Conservation (phyloP, 2,797 vertebrate species). For the Anguilla obscura region DNA sequence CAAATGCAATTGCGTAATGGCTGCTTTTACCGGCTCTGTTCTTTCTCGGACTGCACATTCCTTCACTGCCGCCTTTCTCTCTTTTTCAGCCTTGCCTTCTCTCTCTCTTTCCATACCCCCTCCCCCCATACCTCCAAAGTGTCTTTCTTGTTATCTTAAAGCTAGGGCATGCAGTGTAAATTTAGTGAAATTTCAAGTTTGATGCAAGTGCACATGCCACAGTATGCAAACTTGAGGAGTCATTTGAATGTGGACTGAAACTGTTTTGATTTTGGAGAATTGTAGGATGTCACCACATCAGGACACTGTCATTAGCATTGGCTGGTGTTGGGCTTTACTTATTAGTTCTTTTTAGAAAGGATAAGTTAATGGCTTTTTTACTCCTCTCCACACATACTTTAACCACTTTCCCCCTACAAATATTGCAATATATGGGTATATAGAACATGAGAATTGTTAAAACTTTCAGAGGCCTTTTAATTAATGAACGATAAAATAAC, state of each 20-base stretch:
- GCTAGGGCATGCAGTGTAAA: neutral
- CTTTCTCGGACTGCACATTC: neutral
- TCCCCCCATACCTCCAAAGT: neutral
- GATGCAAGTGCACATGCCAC: neutral
- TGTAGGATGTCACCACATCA: neutral
- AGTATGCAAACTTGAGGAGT: neutral
- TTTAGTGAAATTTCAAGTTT: neutral
- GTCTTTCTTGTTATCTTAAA: neutral
- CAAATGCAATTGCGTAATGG: neutral
- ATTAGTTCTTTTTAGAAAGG: neutral
- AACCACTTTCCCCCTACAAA: neutral
- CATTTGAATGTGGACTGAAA: neutral
- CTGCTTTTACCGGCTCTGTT: neutral
- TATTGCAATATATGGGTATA: neutral
- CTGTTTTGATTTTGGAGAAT: constrained; percentile 9
- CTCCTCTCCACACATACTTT: neutral
- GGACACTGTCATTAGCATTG: constrained; percentile 44
- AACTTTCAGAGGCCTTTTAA: neutral
- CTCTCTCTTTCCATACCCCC: neutral
- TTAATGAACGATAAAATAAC: neutral
- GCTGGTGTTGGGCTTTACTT: constrained; percentile 31
- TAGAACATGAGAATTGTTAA: neutral
- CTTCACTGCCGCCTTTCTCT: neutral
- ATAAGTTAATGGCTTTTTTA: neutral
- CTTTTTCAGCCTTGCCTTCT: neutral